Evolutionary conservation across 2,113 vertebrate genomes (phyloP), one percentile per base, ranked within the genome.

Genomic region (Cichladusa arquata): DNA sequence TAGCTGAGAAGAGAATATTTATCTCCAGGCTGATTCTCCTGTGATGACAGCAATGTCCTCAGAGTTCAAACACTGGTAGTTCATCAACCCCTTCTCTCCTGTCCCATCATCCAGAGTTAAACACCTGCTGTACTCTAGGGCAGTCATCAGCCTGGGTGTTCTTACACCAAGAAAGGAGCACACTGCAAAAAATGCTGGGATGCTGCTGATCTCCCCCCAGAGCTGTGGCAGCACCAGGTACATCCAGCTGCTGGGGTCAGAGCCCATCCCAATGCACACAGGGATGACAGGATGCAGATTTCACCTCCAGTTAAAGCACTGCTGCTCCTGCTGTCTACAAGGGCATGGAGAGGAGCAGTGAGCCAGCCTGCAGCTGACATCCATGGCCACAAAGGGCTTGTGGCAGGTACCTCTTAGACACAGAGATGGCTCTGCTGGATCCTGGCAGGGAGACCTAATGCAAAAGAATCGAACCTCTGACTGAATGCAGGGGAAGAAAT

Each of bases 251-350:
- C 74, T 28, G 42, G 5, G 62, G 19, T 12, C n/a, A 51, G 73
- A 54, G 44, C 36, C 15, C 20, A 24, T 19, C 36, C 2, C 0
- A 33, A 38, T 0, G 6, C 0, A 0, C 0, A 1, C 2, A 2
- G 40, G 33, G 40, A 36, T 36, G 36, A 36, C 36, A 36, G 36
- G 36, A 47, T 33, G n/a, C 25, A n/a, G 28, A 31, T 34, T 9
- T 18, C 58, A 23, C 19, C 34, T 26, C 15, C 9, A 14, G 18
- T 15, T 12, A 16, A 38, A 44, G n/a, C 17, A 2, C 19, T 31
- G 64, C 94, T 48, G 7, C 5, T 69, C 26, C 71, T 62, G 65
- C 28, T 17, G 42, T 2, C 18, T 6, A 5, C 9, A 7, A 18
- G 16, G 58, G 48, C 47, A 42, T 1, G 24, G 56, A 24, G 53